Percentiles rank a stretch among this genome's conserved stretches.
These are phyloP conservation scores for Busseola fusca DNA, from an alignment of 2,888 invertebrate genomes.

Conservation along the genomic window DNA sequence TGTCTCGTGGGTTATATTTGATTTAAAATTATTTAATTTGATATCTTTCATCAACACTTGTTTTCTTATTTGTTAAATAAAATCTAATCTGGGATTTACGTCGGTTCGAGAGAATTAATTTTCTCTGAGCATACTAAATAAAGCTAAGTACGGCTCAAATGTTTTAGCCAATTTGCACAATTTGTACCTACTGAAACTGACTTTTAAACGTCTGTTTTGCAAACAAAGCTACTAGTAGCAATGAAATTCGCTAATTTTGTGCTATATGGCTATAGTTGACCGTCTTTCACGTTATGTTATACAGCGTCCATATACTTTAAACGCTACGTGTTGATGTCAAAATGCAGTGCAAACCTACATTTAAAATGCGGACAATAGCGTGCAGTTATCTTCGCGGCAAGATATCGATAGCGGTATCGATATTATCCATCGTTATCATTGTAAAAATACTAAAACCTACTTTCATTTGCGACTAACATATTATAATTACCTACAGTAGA, in stretches of 20 bases:
- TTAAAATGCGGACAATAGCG: slow-evolving; percentile 30
- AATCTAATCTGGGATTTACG: background rate
- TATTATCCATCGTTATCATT: slow-evolving; percentile 30
- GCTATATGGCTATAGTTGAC: slow-evolving; percentile 5
- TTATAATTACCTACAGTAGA: background rate
- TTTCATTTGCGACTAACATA: slow-evolving; percentile 5
- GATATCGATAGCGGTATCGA: slow-evolving; percentile 46
- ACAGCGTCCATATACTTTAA: background rate
- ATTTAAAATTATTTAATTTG: slow-evolving; percentile 18
- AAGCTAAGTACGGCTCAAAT: slow-evolving; percentile 45
- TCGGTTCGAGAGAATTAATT: slow-evolving; percentile 14
- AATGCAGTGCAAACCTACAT: slow-evolving; percentile 43
- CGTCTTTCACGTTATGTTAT: background rate
- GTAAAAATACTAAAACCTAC: slow-evolving; percentile 25
- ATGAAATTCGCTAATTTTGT: slow-evolving; percentile 3
- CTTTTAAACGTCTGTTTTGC: slow-evolving; percentile 46
- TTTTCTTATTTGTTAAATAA: slow-evolving; percentile 22
- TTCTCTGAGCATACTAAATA: slow-evolving; percentile 56
- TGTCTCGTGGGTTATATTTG: slow-evolving; percentile 17
- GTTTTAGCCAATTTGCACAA: slow-evolving; percentile 61
- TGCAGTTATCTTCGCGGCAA: slow-evolving; percentile 46
- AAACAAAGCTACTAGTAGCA: slow-evolving; percentile 37
- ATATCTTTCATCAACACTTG: slow-evolving; percentile 11
- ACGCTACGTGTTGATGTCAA: background rate
- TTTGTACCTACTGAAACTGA: slow-evolving; percentile 49